These are phyloP conservation scores for Gavialis gangeticus DNA, from an alignment of 2,113 vertebrate species.

Conservation along the genomic window DNA sequence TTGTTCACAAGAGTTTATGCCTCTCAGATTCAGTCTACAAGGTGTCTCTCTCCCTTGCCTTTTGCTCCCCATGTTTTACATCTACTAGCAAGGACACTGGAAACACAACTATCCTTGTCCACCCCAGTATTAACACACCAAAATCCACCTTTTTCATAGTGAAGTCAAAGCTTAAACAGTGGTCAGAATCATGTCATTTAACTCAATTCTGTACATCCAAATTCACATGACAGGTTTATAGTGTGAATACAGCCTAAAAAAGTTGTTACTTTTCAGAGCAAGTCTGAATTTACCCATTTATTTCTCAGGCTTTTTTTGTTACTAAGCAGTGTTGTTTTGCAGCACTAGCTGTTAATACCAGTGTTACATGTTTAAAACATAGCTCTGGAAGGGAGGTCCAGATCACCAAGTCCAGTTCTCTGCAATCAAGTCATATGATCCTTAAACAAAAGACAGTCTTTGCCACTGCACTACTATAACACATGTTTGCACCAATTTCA, in stretches of 20 bases:
- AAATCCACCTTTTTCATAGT: neutral
- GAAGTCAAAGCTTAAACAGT: neutral
- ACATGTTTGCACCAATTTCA: no score
- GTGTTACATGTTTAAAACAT: neutral
- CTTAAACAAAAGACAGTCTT: neutral
- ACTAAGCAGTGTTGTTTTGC: neutral
- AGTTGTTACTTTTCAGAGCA: neutral
- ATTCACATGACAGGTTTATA: neutral
- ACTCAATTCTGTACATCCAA: rapidly evolving
- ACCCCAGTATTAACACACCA: neutral
- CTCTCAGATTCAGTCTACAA: no score
- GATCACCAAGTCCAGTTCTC: neutral
- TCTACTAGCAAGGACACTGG: neutral
- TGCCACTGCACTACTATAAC: no score
- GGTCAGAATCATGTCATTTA: neutral
- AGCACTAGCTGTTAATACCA: neutral
- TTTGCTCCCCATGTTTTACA: neutral
- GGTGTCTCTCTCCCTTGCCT: no score
- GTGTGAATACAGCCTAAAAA: neutral
- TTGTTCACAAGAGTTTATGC: no score
- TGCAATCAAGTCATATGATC: neutral
- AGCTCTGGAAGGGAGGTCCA: neutral
- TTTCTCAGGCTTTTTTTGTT: neutral
- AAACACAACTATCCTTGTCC: neutral
- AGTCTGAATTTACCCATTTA: neutral